phyloP scores from a whole-genome alignment of 2,888 invertebrate genomes.

The Drosophila dives region DNA sequence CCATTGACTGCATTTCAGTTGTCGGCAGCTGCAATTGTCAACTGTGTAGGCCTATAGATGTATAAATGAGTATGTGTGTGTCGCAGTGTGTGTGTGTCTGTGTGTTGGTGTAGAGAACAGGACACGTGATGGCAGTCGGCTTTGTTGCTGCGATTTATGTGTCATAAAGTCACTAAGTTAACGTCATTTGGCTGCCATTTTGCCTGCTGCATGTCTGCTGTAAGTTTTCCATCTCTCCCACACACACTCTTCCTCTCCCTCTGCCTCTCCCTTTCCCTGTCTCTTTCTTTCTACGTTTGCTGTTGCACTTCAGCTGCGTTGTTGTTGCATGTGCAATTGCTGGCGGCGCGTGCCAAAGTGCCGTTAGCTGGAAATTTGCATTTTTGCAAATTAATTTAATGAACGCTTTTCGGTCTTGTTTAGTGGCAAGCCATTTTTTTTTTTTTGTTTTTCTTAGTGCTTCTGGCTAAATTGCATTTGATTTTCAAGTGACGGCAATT shows the following conservation, averaged over 20 bases:
- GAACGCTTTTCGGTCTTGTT: conserved; percentile 72
- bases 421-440: conserved; percentile 61
- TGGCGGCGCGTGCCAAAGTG: conserved; percentile 76
- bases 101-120: conserved; percentile 31
- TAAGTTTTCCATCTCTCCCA: conserved; percentile 34
- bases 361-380: conserved; percentile 76
- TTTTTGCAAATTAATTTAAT: conserved; percentile 81
- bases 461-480: conserved; percentile 62
- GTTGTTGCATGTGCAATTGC: conserved; percentile 43
- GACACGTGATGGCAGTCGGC: conserved; percentile 48
- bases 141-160: conserved; percentile 81
- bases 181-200: conserved; percentile 74
- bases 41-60: conserved; percentile 46
- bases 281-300: conserved; percentile 1
- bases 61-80: background rate
- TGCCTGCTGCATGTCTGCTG: conserved; percentile 51
- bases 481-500: conserved; percentile 53
- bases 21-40: conserved; percentile 51
- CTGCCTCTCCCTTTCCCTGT: background rate
- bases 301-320: conserved; percentile 56
- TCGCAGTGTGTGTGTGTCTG: conserved; percentile 4
- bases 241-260: background rate
- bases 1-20: conserved; percentile 26
- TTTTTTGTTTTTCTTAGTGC: conserved; percentile 21
- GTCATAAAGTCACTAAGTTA: conserved; percentile 84